These are phyloP conservation scores for Notamacropus eugenii DNA, from an alignment of 2,797 vertebrate species.

Conservation along the genomic window DNA sequence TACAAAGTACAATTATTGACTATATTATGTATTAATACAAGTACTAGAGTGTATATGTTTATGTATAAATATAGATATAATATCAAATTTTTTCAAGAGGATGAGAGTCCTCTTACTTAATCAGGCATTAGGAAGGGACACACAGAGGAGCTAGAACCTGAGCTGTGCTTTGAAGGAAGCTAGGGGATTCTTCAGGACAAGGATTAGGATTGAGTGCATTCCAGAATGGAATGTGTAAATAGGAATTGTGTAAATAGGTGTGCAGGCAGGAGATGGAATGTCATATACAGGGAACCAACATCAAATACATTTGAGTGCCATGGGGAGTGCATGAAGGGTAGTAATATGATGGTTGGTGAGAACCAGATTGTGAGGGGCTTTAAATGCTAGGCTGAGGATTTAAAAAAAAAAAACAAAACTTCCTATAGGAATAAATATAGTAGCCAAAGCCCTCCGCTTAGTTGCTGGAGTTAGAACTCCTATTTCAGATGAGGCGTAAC, in stretches of 20 bases:
- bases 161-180: neutral
- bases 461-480: slow-evolving; percentile 56
- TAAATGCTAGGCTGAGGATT: neutral
- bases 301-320: neutral
- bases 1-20: neutral
- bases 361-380: neutral
- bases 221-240: neutral
- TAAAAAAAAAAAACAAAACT: neutral
- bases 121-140: neutral
- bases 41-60: neutral
- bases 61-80: neutral
- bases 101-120: neutral
- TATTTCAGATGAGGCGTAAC: slow-evolving; percentile 69
- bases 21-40: neutral
- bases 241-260: neutral
- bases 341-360: neutral
- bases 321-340: neutral
- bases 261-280: neutral
- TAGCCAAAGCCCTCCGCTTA: slow-evolving; percentile 11
- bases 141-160: neutral
- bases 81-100: neutral
- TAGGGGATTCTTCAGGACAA: neutral
- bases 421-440: slow-evolving; percentile 8
- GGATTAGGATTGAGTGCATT: neutral
- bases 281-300: neutral